Evolutionary conservation across 2,888 invertebrate species (phyloP), one percentile per base, ranked within the genome.

Genomic region (Pardosa pseudoannulata): DNA sequence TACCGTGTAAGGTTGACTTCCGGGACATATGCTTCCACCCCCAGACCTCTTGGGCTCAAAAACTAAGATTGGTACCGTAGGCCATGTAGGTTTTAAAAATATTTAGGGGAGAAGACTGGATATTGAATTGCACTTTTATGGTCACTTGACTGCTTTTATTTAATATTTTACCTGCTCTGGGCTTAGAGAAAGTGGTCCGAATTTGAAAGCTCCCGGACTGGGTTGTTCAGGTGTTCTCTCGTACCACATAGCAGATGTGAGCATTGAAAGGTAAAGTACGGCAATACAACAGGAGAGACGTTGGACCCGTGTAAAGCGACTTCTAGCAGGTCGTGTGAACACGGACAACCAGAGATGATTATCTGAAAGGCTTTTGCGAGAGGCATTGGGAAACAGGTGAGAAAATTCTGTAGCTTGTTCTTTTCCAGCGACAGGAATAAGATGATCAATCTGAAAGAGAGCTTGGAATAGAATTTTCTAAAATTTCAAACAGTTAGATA

Each of bases 301-400:
- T 89, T 92, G 92, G 2, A 91, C 91, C 16, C 92, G 89, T 0
- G 92, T 92, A 89, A 92, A 93, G 19, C 92, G 90, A 72, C 92
- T 92, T 41, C 91, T 90, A 0, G 92, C 91, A 1, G 93, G 92
- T 13, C 93, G 89, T 2, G 91, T 90, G 79, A 93, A 91, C 6
- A 93, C 91, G 0, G 93, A 93, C 89, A 93, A 92, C 93, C 93
- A 93, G 71, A 93, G 89, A 89, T 93, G 93, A n/a, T 91, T 92
- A 83, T 93, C 93, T 28, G 91, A 90, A 1, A 93, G 89, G 71
- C 92, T 91, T 88, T 91, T 91, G 27, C 90, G 89, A 16, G 91
- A 90, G 28, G 90, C 90, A 79, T 91, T 91, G 0, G 91, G 89
- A 89, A 93, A 92, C 72, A 92, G 89, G 88, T 92, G 91, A 2